Conservation (phyloP, 2,797 vertebrate species). For the Taeniopygia guttata region DNA sequence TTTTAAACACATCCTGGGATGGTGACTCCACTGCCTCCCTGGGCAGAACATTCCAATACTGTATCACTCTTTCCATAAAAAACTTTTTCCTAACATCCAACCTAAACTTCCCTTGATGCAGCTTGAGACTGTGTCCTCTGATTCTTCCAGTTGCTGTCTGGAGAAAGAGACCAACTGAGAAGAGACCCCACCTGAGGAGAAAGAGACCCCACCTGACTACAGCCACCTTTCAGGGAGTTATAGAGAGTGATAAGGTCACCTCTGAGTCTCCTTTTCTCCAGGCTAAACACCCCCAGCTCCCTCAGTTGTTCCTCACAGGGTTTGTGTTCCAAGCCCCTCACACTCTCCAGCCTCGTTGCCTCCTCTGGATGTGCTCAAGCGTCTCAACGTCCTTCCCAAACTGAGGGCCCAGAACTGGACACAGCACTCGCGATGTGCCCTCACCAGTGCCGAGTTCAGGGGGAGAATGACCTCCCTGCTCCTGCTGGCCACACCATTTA, state of each 20-base stretch:
- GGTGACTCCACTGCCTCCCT: neutral
- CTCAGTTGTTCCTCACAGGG: neutral
- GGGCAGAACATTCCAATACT: neutral
- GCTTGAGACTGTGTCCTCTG: neutral
- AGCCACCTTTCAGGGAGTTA: neutral
- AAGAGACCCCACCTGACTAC: neutral
- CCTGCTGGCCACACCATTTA: neutral
- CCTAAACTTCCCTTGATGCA: neutral
- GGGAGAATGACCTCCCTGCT: neutral
- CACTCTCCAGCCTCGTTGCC: neutral
- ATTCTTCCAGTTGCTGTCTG: neutral
- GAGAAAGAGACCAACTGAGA: neutral
- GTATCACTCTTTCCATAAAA: neutral
- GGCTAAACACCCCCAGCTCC: neutral
- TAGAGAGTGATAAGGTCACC: neutral
- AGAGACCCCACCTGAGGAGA: too few relatives aligned
- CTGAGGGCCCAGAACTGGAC: neutral
- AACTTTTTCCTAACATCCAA: neutral
- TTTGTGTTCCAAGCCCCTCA: too few relatives aligned
- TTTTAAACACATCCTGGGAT: neutral
- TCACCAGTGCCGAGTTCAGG: neutral
- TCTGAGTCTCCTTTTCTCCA: neutral
- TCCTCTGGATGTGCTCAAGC: rapidly evolving
- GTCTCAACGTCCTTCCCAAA: neutral
- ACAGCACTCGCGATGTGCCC: neutral